Conservation (phyloP, 1,140 invertebrate species). For the Drosophila lini region DNA sequence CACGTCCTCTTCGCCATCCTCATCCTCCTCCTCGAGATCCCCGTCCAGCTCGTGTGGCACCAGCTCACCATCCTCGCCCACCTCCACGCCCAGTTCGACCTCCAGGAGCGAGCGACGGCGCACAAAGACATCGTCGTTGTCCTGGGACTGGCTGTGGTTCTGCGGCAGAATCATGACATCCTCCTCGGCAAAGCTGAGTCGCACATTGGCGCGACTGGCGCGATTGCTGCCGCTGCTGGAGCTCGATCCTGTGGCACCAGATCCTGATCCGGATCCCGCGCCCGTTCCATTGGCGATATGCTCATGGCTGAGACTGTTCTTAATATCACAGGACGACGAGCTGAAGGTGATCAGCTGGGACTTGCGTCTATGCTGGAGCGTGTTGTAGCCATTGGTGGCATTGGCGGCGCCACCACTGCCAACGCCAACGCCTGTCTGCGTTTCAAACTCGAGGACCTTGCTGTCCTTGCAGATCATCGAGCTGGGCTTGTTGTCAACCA, state of each 20-base stretch:
- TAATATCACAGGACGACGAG: conserved; percentile 81
- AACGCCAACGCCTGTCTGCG: conserved; percentile 21
- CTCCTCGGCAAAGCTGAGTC: conserved; percentile 76
- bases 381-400: conserved; percentile 64
- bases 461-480: conserved; percentile 84
- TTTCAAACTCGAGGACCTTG: conserved; percentile 72
- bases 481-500: conserved; percentile 84
- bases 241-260: conserved; percentile 11
- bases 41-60: conserved; percentile 53
- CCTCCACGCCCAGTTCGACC: conserved; percentile 80
- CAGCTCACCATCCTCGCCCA: conserved; percentile 69
- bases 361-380: conserved; percentile 75
- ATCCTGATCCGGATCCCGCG: not conserved
- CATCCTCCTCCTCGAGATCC: conserved; percentile 61
- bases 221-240: conserved; percentile 41
- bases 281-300: conserved; percentile 55
- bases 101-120: conserved; percentile 71
- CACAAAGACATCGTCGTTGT: conserved; percentile 69
- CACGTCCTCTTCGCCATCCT: conserved; percentile 14
- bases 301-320: conserved; percentile 82
- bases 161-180: conserved; percentile 76
- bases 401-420: not conserved
- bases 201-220: conserved; percentile 61
- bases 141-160: conserved; percentile 16
- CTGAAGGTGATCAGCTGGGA: conserved; percentile 82